A percentile compares a stretch with the other conserved stretches of the same genome.
These are phyloP conservation scores for Microtus richardsoni DNA, from an alignment of 2,113 vertebrate genomes.

Conservation along the genomic window DNA sequence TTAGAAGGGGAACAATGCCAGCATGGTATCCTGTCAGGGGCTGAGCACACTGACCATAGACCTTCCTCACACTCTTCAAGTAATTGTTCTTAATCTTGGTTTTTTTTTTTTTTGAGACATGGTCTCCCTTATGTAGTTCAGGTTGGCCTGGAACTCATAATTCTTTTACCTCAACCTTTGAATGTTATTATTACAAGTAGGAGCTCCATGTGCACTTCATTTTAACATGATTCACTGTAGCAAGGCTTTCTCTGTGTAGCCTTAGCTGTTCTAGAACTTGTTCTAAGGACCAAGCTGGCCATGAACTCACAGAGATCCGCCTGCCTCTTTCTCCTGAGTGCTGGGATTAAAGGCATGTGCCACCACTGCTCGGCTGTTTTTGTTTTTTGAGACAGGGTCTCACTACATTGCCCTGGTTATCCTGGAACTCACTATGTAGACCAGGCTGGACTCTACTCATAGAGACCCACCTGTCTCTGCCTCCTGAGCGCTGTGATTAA, in stretches of 20 bases:
- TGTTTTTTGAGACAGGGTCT: no score
- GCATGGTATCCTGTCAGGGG: neutral
- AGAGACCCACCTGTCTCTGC: neutral
- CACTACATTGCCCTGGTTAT: no score
- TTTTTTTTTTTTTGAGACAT: neutral
- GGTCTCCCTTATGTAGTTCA: neutral
- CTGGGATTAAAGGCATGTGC: no score
- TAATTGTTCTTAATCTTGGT: no score
- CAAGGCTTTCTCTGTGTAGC: neutral
- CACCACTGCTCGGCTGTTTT: no score
- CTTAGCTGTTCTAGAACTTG: neutral
- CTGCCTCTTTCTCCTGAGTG: no score
- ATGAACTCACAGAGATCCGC: no score
- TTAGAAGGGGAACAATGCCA: neutral
- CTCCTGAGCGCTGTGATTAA: neutral
- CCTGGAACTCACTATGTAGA: neutral
- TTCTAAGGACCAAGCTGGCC: neutral
- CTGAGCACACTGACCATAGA: neutral
- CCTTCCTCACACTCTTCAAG: neutral
- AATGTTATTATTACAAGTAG: neutral
- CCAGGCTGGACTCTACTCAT: neutral
- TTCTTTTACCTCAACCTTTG: neutral
- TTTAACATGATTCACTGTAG: neutral
- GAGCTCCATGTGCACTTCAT: neutral
- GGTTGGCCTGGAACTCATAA: neutral